A percentile compares a stretch with the other conserved stretches of the same genome.
These are phyloP conservation scores for Nipponacmea schrenckii DNA, from an alignment of 2,888 invertebrate species.

Conservation along the genomic window DNA sequence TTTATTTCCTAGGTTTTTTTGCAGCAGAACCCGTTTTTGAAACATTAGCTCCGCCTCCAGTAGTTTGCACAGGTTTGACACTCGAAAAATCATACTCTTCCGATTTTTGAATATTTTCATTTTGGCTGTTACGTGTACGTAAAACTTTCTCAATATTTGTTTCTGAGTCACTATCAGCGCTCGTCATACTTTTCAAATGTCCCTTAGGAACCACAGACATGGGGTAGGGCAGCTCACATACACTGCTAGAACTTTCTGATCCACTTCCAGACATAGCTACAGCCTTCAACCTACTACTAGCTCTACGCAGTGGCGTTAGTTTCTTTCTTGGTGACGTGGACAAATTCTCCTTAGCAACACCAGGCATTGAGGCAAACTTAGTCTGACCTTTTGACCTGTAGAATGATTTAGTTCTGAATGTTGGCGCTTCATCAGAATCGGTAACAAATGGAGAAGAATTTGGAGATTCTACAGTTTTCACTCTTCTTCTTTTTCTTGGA, in stretches of 20 bases:
- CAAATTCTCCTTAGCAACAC: constrained; percentile 11
- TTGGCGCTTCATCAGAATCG: constrained; percentile 26
- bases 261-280: not conserved
- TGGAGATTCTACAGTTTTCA: constrained; percentile 5
- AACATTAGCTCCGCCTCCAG: not conserved
- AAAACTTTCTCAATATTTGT: not conserved
- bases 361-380: not conserved
- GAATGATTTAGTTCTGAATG: constrained; percentile 45
- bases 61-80: constrained; percentile 2
- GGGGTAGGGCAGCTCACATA: not conserved
- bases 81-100: constrained; percentile 7
- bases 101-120: not conserved
- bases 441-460: constrained; percentile 9
- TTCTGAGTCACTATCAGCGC: not conserved
- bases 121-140: not conserved
- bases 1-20: not conserved
- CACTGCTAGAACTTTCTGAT: not conserved
- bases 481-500: constrained; percentile 4
- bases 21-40: not conserved
- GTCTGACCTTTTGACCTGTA: constrained; percentile 46
- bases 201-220: not conserved
- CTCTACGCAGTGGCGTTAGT: not conserved
- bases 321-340: not conserved
- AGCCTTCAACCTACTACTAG: not conserved
- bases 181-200: not conserved